Conservation (phyloP, 1,140 invertebrate species). For the Melitaea cinxia region DNA sequence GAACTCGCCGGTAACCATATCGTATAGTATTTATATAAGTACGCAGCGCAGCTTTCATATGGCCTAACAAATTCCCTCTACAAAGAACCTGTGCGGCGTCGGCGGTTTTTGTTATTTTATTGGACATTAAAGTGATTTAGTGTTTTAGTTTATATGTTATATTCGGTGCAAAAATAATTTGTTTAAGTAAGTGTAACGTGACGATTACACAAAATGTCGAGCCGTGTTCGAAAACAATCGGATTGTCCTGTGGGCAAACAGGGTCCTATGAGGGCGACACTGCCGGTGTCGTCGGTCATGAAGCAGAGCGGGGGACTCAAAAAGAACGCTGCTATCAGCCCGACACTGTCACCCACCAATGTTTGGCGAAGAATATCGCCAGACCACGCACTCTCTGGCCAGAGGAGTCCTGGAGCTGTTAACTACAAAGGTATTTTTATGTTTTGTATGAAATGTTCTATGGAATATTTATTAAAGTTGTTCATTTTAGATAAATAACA, state of each 20-base stretch:
- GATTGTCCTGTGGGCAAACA: slow-evolving; percentile 86
- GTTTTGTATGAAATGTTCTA: not conserved
- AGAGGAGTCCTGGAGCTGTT: slow-evolving; percentile 87
- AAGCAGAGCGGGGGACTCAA: slow-evolving; percentile 82
- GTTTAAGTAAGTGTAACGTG: slow-evolving; percentile 45
- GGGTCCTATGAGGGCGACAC: slow-evolving; percentile 87
- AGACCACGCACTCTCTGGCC: slow-evolving; percentile 85
- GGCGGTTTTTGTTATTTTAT: slow-evolving; percentile 61
- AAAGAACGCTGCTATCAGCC: slow-evolving; percentile 85
- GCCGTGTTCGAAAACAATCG: slow-evolving; percentile 86
- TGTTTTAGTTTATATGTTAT: slow-evolving; percentile 49
- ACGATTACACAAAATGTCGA: slow-evolving; percentile 81
- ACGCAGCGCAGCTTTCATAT: slow-evolving; percentile 58
- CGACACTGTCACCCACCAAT: slow-evolving; percentile 85
- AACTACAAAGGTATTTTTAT: slow-evolving; percentile 84
- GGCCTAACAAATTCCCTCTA: slow-evolving; percentile 66
- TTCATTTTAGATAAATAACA: not conserved
- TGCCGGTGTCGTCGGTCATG: slow-evolving; percentile 87
- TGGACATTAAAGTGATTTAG: slow-evolving; percentile 49
- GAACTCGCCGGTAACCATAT: slow-evolving; percentile 47
- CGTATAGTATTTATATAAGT: slow-evolving; percentile 47
- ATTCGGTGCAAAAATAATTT: slow-evolving; percentile 43
- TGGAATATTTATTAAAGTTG: not conserved
- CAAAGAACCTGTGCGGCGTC: slow-evolving; percentile 76
- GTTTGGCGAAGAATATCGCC: slow-evolving; percentile 85